phyloP scores from a whole-genome alignment of 1,140 invertebrate species.

The Aphelenchoides fujianensis region DNA sequence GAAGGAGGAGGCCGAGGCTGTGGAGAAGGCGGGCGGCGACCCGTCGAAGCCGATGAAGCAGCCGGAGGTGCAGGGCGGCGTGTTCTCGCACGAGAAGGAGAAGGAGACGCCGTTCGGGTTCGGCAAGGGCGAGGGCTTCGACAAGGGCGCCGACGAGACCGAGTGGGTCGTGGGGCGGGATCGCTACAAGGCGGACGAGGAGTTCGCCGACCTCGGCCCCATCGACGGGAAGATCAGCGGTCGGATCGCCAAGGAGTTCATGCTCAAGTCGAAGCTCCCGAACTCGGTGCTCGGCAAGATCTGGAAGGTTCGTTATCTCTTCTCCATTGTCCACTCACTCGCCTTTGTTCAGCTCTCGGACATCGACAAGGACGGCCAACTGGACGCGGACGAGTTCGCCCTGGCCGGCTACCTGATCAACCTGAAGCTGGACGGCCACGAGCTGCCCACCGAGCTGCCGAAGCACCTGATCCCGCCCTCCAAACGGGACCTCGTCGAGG shows the following conservation, averaged over 20 bases:
- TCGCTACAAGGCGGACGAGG: slow-evolving; percentile 80
- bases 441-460: slow-evolving; percentile 84
- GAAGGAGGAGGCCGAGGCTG: slow-evolving; percentile 55
- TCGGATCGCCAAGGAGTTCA: slow-evolving; percentile 86
- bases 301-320: too few relatives aligned
- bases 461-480: slow-evolving; percentile 89
- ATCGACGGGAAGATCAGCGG: slow-evolving; percentile 88
- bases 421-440: slow-evolving; percentile 67
- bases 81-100: slow-evolving; percentile 84
- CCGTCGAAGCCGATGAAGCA: slow-evolving; percentile 25
- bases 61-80: slow-evolving; percentile 71
- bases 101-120: slow-evolving; percentile 89
- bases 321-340: too few relatives aligned
- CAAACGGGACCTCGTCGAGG: slow-evolving; percentile 86
- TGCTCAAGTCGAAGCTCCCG: slow-evolving; percentile 96
- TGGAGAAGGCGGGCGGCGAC: slow-evolving; percentile 21
- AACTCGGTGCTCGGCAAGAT: slow-evolving; percentile 89
- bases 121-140: slow-evolving; percentile 89
- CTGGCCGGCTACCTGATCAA: slow-evolving; percentile 96
- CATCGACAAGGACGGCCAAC: slow-evolving; percentile 89
- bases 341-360: too few relatives aligned
- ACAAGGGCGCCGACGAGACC: slow-evolving; percentile 86
- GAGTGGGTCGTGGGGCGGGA: slow-evolving; percentile 95
- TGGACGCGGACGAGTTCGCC: slow-evolving; percentile 95
- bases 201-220: slow-evolving; percentile 80